Evolutionary conservation across 2,113 vertebrate genomes (phyloP).

Genomic region (Periophthalmodon schlosseri): DNA sequence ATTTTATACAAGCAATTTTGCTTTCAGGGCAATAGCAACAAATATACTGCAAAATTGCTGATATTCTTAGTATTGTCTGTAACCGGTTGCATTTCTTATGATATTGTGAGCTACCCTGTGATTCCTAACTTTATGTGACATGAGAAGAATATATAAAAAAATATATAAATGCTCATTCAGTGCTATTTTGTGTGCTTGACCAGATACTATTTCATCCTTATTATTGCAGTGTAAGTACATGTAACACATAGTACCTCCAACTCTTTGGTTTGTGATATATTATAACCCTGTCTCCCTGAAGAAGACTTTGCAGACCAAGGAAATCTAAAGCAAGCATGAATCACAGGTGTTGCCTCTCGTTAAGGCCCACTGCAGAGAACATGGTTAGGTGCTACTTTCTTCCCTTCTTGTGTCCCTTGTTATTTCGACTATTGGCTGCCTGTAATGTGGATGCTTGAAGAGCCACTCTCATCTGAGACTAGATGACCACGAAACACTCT

Average conservation of each 20-base stretch:
- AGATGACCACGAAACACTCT: constrained; percentile 43
- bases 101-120: too few species aligned
- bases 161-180: not conserved
- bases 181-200: too few species aligned
- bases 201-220: too few species aligned
- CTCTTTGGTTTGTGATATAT: not conserved
- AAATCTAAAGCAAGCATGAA: constrained; percentile 41
- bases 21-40: not conserved
- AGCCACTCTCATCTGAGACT: constrained; percentile 39
- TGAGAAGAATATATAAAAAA: not conserved
- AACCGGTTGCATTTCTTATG: too few species aligned
- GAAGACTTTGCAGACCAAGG: constrained; percentile 35
- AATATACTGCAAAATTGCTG: too few species aligned
- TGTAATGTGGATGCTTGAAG: constrained; percentile 47
- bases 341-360: constrained; percentile 47
- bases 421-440: constrained; percentile 49
- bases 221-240: not conserved
- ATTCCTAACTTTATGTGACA: too few species aligned
- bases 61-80: too few species aligned
- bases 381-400: constrained; percentile 44
- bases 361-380: constrained; percentile 39
- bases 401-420: constrained; percentile 41
- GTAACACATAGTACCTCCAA: not conserved
- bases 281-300: constrained; percentile 13
- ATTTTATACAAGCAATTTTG: too few species aligned